Conservation (phyloP, 2,797 vertebrate species). For the Danio kyathit region DNA sequence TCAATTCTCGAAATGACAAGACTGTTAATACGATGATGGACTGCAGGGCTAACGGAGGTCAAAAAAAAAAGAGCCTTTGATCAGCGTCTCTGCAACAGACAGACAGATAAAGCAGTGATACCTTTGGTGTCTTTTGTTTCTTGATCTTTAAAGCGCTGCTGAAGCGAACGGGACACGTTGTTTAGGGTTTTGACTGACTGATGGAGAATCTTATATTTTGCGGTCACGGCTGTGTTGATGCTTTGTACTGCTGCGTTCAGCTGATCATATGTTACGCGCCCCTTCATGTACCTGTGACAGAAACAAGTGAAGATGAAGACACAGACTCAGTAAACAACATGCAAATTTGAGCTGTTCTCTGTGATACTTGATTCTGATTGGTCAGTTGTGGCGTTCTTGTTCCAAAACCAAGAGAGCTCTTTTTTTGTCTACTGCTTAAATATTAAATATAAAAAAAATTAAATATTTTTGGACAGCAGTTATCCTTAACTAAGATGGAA, state of each 20-base stretch:
- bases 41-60: slow-evolving; percentile 16
- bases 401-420: background rate
- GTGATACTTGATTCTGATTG: background rate
- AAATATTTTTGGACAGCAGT: too few relatives aligned
- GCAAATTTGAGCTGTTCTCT: background rate
- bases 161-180: slow-evolving; percentile 75
- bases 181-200: slow-evolving; percentile 79
- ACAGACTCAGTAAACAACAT: background rate
- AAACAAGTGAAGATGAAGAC: background rate
- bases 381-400: background rate
- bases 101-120: slow-evolving; percentile 57
- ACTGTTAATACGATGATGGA: slow-evolving; percentile 22
- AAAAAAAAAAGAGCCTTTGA: background rate
- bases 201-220: slow-evolving; percentile 88
- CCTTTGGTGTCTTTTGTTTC: slow-evolving; percentile 91
- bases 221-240: slow-evolving; percentile 82
- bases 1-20: slow-evolving; percentile 8
- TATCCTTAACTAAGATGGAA: background rate
- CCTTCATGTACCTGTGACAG: slow-evolving; percentile 89
- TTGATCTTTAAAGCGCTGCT: slow-evolving; percentile 84
- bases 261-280: slow-evolving; percentile 84
- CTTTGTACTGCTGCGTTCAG: slow-evolving; percentile 83
- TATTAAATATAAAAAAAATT: too few relatives aligned
- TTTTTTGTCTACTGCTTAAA: too few relatives aligned
- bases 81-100: background rate